Evolutionary conservation across 2,797 vertebrate species (phyloP), one percentile per base, ranked within the genome.

Genomic region (Denticeps clupeoides): DNA sequence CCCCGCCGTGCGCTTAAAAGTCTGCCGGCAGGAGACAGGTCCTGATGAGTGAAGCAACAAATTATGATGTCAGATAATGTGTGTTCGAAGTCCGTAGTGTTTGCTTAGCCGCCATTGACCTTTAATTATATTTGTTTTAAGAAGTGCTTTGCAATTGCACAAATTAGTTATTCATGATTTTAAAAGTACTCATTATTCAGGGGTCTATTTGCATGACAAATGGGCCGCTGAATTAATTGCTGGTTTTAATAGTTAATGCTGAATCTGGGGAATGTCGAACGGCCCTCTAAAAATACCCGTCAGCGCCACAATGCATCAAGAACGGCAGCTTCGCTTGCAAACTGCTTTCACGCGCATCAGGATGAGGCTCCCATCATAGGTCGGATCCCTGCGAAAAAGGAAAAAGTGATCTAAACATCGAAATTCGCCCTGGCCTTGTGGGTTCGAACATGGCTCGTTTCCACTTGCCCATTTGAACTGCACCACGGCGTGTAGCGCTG

Each of bases 91-190:
- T 56, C 51, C 26, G 41, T 54, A n/a, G 54, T 40, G 44, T 56
- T 65, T 56, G 44, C 57, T 37, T 62, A 63, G 65, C 53, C 51
- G 52, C 58, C 57, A 67, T 61, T 59, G 61, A 63, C 66, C 53
- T 65, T 61, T 61, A 57, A 64, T 67, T 66, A 47, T 51, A 68
- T 71, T 63, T 68, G 53, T 55, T 45, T 61, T 64, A 63, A 49
- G 57, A 65, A 55, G 42, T 31, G 54, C 56, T 69, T 55, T 53
- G 53, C 51, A 55, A 67, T 62, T 59, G 51, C 45, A 49, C 50
- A 62, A 57, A 69, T 69, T 48, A 56, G 52, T 52, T 69, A 67
- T 67, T 69, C 59, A 67, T 60, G 53, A 63, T 58, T 24, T 41
- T 22, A 37, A 62, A 64, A 24, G 53, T 43, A 58, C 67, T 58